Conservation (phyloP, 2,888 invertebrate species). For the Palloptera scutellata region DNA sequence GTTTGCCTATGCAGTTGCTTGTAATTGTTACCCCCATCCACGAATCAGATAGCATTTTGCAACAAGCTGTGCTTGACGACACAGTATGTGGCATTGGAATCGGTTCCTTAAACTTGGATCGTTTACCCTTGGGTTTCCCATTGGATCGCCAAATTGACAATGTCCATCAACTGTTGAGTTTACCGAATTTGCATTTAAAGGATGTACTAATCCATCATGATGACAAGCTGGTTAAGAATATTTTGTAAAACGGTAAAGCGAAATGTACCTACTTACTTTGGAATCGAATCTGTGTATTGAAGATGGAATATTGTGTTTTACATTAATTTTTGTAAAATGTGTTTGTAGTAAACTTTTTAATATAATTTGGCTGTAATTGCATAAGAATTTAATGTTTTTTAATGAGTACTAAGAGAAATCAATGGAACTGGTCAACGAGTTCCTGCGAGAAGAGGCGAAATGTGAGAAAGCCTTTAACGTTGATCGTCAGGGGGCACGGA, state of each 20-base stretch:
- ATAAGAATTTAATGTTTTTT: too few species aligned
- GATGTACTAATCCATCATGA: constrained; percentile 54
- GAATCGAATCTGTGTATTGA: too few species aligned
- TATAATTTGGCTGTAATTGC: too few species aligned
- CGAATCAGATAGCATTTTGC: constrained; percentile 12
- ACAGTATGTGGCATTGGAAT: constrained; percentile 41
- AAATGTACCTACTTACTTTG: too few species aligned
- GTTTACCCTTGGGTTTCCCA: constrained; percentile 51
- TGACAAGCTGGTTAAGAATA: constrained; percentile 35
- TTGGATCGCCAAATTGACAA: constrained; percentile 49
- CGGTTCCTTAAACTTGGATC: constrained; percentile 41
- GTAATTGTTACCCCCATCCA: constrained; percentile 68
- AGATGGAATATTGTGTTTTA: too few species aligned
- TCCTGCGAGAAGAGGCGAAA: too few species aligned
- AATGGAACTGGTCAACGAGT: too few species aligned
- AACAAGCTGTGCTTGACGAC: constrained; percentile 3
- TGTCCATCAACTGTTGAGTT: constrained; percentile 40
- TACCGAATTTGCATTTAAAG: constrained; percentile 49
- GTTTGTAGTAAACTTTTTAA: too few species aligned
- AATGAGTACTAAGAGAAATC: too few species aligned
- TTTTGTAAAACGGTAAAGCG: background rate
- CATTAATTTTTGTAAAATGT: too few species aligned
- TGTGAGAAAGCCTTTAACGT: too few species aligned
- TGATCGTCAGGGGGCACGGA: too few species aligned
- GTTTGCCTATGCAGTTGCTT: constrained; percentile 70